Base-by-base conservation (phyloP, 2,113 vertebrate genomes). In the Ochotona curzoniae region DNA sequence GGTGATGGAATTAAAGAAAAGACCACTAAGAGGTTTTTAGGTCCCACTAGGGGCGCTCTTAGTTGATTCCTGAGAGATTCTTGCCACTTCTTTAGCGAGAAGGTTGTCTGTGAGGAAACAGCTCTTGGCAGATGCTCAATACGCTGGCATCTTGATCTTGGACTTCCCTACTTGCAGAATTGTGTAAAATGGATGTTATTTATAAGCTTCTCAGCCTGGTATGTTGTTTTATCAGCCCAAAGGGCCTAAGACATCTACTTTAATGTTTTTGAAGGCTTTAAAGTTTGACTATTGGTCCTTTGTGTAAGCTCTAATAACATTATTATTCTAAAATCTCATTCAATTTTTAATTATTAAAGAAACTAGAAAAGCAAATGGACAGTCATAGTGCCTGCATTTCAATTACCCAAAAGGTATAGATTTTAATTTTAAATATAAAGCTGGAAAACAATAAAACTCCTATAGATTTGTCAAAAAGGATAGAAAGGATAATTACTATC, bases 211-310 rank as follows among this genome's bases (percentile, higher is more conserved):
- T 57, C 18, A 57, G 54, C 18, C 54, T 57, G 54, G 54, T 57
- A 18, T 57, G 14, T 15, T 79, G 66, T 67, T 85, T 11, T 88
- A 93, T 93, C 23, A 73, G 23, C 81, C 96, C 92, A 83, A n/a
- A 71, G 79, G 69, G 32, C 47, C 23, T 81, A 79, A 83, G 94
- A 93, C 38, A 61, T 63, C 83, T 91, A 82, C 83, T 30, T 83
- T 60, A 88, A 91, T 66, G 79, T 49, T 94, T 69, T 38, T 28
- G 17, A 93, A 94, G n/a, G 76, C 79, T 87, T 96, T 14, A 92
- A 74, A 96, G 95, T 98, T 94, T 92, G 44, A 73, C 96, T 86
- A 86, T 76, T 95, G 83, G 82, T 88, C 89, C 64, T 93, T 90
- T 54, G 74, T 20, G 7, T 2, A 73, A 79, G 49, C 4, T 88